A percentile compares a stretch with the other conserved stretches of the same genome.
phyloP scores from a whole-genome alignment of 1,140 invertebrate species.

The Drosophila mauritiana region DNA sequence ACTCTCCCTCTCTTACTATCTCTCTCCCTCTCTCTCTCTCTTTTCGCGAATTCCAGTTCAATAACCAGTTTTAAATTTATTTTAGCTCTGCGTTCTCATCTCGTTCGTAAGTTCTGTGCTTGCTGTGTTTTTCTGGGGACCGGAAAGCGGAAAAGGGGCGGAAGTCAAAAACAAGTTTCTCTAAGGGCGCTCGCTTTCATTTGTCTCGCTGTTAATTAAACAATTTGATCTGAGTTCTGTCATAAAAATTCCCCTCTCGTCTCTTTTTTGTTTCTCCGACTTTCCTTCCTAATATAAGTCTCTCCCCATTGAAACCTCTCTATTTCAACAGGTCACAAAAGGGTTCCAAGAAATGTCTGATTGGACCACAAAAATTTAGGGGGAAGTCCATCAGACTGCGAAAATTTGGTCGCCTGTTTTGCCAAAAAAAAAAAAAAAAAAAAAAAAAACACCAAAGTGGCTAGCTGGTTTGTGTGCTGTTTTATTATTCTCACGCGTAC shows the following conservation, averaged over 20 bases:
- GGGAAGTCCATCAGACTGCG: constrained; percentile 11
- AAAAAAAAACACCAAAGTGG: no score
- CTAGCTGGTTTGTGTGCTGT: constrained; percentile 11
- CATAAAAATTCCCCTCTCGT: constrained; percentile 46
- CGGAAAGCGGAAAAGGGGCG: not conserved
- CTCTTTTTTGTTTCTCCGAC: not conserved
- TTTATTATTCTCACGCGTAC: constrained; percentile 54
- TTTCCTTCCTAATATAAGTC: not conserved
- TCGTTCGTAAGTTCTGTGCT: not conserved
- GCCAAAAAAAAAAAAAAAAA: not conserved
- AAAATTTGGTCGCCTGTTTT: constrained; percentile 53
- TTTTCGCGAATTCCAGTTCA: constrained; percentile 48
- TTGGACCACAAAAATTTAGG: not conserved
- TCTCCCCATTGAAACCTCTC: constrained; percentile 8
- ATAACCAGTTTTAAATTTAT: constrained; percentile 78
- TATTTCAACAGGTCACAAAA: constrained; percentile 11
- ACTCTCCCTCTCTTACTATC: not conserved
- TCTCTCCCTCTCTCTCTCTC: not conserved
- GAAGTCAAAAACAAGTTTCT: constrained; percentile 59
- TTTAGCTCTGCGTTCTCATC: constrained; percentile 14
- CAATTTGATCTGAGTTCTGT: constrained; percentile 64
- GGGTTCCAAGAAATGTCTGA: constrained; percentile 20
- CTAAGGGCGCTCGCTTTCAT: constrained; percentile 73
- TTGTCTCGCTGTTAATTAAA: constrained; percentile 67
- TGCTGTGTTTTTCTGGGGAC: not conserved